Evolutionary conservation across 2,797 vertebrate species (phyloP).

Genomic region (Fistularia commersonii): DNA sequence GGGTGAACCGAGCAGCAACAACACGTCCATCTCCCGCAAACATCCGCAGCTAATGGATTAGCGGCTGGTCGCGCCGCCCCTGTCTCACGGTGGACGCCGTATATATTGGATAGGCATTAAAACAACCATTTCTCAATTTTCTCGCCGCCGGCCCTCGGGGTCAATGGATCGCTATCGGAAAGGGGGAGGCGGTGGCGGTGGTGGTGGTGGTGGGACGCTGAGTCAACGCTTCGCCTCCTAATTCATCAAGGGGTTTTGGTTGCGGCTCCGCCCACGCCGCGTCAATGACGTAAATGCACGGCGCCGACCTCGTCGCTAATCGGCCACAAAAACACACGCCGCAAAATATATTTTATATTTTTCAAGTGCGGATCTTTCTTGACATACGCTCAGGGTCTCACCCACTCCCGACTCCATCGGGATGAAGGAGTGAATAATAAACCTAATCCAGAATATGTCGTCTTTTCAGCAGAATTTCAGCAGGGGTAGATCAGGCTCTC

Average conservation of each 20-base stretch:
- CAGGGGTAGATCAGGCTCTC: no score
- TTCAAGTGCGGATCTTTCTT: no score
- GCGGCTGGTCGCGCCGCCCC: conserved; percentile 85
- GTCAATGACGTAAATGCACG: no score
- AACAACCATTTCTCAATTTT: conserved; percentile 93
- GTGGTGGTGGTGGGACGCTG: conserved; percentile 86
- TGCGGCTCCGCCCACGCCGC: conserved; percentile 61
- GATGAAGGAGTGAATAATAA: no score
- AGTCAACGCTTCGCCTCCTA: conserved; percentile 81
- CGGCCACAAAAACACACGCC: no score
- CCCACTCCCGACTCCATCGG: no score
- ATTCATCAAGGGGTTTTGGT: conserved; percentile 65
- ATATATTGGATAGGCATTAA: conserved; percentile 97
- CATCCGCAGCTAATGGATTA: conserved; percentile 89
- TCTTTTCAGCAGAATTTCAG: no score
- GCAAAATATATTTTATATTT: no score
- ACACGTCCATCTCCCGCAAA: conserved; percentile 87
- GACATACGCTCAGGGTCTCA: no score
- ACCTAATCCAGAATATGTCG: no score
- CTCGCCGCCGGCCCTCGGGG: conserved; percentile 84
- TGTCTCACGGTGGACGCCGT: conserved; percentile 85
- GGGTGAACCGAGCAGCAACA: conserved; percentile 90
- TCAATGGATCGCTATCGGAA: conserved; percentile 91
- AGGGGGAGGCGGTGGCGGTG: no score
- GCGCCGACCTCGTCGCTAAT: no score